phyloP scores from a whole-genome alignment of 2,888 invertebrate species.

The Orthosia cruda region DNA sequence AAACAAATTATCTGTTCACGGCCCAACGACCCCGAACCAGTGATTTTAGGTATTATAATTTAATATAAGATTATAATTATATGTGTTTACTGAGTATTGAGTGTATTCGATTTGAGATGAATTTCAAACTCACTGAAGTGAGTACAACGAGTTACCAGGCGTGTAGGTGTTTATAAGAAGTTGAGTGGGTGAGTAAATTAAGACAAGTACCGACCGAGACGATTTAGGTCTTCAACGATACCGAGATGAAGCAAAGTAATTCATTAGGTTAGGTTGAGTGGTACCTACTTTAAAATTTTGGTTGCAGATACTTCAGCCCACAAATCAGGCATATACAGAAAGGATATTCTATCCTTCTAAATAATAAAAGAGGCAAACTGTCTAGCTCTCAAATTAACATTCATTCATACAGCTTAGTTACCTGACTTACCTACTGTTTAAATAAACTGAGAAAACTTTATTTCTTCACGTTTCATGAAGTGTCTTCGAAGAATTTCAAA shows the following conservation, averaged over 20 bases:
- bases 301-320: neutral
- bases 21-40: slow-evolving; percentile 30
- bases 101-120: slow-evolving; percentile 12
- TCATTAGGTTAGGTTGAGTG: neutral
- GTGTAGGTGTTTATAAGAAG: neutral
- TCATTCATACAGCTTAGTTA: neutral
- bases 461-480: neutral
- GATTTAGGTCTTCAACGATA: neutral
- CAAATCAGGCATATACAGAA: neutral
- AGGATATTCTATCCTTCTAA: neutral
- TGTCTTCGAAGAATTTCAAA: neutral
- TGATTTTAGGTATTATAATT: slow-evolving; percentile 34
- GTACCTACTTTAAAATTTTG: neutral
- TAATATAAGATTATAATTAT: slow-evolving; percentile 27
- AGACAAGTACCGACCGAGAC: neutral
- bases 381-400: too few species aligned
- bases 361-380: neutral
- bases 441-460: neutral
- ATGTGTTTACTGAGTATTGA: slow-evolving; percentile 12
- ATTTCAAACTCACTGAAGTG: neutral
- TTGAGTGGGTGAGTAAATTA: neutral
- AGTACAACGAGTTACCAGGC: neutral
- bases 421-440: neutral
- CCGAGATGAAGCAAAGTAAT: neutral
- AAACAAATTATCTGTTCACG: slow-evolving; percentile 64